Evolutionary conservation across 2,797 vertebrate genomes (phyloP).

Genomic region (Semotilus atromaculatus): DNA sequence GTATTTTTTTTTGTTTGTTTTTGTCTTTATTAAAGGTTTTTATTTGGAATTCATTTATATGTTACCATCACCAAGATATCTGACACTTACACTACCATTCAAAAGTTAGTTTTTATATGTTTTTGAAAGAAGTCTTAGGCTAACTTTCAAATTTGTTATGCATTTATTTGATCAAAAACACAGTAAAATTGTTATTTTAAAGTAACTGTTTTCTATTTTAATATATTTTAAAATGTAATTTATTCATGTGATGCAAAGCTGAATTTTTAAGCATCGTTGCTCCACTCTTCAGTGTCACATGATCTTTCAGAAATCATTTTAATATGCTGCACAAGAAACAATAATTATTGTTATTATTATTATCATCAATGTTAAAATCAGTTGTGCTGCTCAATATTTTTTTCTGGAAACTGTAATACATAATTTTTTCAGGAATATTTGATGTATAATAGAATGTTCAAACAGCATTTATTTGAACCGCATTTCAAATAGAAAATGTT

Average conservation of each 20-base stretch:
- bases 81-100: background rate
- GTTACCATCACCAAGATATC: background rate
- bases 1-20: background rate
- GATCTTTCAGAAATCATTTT: background rate
- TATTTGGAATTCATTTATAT: slow-evolving; percentile 22
- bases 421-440: background rate
- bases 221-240: background rate
- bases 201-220: background rate
- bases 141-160: background rate
- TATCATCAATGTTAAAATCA: background rate
- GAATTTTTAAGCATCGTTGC: background rate
- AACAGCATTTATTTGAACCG: background rate
- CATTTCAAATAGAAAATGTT: background rate
- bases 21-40: background rate
- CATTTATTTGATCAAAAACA: background rate
- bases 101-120: background rate
- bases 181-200: background rate
- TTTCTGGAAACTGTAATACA: background rate
- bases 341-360: background rate
- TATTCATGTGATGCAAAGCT: background rate
- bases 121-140: background rate
- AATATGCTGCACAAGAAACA: background rate
- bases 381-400: background rate
- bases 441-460: background rate
- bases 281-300: background rate